Evolutionary conservation across 2,113 vertebrate genomes (phyloP).

Genomic region (Saguinus midas): DNA sequence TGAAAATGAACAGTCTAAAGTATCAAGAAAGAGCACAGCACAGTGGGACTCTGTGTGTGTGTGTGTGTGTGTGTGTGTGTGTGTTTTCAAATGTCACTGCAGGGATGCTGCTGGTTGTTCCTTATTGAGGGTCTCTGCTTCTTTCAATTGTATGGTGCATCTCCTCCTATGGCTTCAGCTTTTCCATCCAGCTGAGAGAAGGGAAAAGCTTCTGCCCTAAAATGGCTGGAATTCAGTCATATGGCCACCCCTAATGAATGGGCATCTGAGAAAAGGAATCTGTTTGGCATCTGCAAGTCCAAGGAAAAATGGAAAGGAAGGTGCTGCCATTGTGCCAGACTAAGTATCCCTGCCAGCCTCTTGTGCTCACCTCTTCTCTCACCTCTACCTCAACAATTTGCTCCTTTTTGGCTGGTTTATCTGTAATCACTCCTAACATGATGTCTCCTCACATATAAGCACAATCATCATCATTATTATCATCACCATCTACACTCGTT

Average conservation of each 20-base stretch:
- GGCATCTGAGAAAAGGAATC: too few relatives aligned
- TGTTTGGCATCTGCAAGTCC: too few relatives aligned
- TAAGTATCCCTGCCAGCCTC: rapidly evolving
- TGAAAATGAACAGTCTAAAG: not conserved
- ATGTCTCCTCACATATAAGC: not conserved
- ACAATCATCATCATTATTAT: too few relatives aligned
- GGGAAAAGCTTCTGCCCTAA: not conserved
- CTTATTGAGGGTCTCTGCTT: too few relatives aligned
- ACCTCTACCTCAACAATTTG: too few relatives aligned
- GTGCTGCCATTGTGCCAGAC: too few relatives aligned
- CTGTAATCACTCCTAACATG: too few relatives aligned
- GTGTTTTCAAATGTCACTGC: not conserved
- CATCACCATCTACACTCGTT: too few relatives aligned
- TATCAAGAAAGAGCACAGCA: rapidly evolving
- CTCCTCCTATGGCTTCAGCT: too few relatives aligned
- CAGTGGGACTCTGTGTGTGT: not conserved
- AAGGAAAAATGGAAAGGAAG: not conserved
- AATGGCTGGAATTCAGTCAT: not conserved
- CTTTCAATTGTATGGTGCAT: rapidly evolving
- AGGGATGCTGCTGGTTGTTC: rapidly evolving
- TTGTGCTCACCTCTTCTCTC: not conserved
- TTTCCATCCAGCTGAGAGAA: not conserved
- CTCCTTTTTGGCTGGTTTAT: not conserved
- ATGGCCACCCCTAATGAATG: not conserved
- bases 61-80: not conserved